Percentiles rank a stretch among this genome's conserved stretches.
Conservation (phyloP, 2,888 invertebrate species). For the Drosophila conformis region DNA sequence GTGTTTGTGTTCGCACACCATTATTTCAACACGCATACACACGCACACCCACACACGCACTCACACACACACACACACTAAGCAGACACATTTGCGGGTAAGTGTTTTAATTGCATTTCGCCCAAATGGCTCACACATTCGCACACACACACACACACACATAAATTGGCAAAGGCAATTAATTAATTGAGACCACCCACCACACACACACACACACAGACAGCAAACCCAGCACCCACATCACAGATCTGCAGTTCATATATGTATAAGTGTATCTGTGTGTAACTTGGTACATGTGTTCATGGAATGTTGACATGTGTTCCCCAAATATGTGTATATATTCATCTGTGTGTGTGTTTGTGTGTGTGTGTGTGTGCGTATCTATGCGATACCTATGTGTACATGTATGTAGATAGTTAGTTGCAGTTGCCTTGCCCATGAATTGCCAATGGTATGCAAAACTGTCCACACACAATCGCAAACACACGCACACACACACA, state of each 20-base stretch:
- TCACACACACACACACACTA: conserved; percentile 28
- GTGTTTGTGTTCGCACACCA: conserved; percentile 65
- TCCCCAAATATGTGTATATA: conserved; percentile 73
- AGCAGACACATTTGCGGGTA: conserved; percentile 62
- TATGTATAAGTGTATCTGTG: conserved; percentile 27
- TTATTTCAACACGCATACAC: conserved; percentile 51
- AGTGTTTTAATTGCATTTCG: conserved; percentile 78
- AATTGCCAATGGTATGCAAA: conserved; percentile 68
- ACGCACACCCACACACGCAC: conserved; percentile 32
- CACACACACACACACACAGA: conserved; percentile 20
- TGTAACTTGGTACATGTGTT: conserved; percentile 71
- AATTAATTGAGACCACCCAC: conserved; percentile 75
- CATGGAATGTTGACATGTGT: conserved; percentile 80
- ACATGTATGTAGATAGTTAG: conserved; percentile 37
- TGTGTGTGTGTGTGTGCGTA: conserved; percentile 19
- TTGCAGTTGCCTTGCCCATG: conserved; percentile 63
- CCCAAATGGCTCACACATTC: conserved; percentile 59
- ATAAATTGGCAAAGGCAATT: conserved; percentile 68
- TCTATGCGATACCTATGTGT: conserved; percentile 4
- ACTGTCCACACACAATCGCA: conserved; percentile 33
- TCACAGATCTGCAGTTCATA: conserved; percentile 48
- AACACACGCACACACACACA: neutral
- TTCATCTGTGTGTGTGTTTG: conserved; percentile 31
- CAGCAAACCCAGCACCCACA: conserved; percentile 44
- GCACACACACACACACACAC: conserved; percentile 8